phyloP scores from a whole-genome alignment of 2,113 vertebrate genomes.

The Rhadina sibilatrix region DNA sequence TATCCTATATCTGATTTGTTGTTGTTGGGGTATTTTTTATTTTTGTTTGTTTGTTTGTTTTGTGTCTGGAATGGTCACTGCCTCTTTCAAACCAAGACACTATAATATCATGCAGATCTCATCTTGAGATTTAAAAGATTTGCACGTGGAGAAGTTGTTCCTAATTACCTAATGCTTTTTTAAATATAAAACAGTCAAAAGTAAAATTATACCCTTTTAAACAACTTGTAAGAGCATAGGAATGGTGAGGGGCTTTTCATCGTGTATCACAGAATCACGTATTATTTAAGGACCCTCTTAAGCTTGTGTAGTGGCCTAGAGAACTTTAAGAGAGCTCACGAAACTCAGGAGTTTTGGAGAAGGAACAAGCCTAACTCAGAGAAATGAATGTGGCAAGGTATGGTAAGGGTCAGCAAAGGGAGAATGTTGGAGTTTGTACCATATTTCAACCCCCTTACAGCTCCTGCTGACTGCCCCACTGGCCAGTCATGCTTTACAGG shows the following conservation, averaged over 20 bases:
- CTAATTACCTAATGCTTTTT: not conserved
- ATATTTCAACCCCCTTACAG: fast-evolving
- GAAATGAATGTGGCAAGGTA: not conserved
- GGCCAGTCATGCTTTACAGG: not conserved
- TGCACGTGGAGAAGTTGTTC: not conserved
- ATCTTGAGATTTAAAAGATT: not conserved
- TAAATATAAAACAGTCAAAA: not conserved
- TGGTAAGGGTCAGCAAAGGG: not conserved
- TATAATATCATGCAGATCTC: not conserved
- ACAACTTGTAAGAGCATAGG: not conserved
- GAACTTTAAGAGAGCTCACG: not conserved
- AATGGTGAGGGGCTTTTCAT: not conserved
- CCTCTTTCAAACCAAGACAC: not conserved
- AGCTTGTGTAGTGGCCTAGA: not conserved
- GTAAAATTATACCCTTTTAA: not conserved
- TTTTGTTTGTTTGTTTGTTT: not conserved
- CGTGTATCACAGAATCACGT: not conserved
- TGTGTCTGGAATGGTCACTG: not conserved
- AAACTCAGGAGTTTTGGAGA: not conserved
- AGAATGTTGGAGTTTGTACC: not conserved
- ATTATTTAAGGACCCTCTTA: not conserved
- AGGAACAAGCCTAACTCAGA: not conserved
- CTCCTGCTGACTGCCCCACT: not conserved
- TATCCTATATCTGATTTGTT: not conserved
- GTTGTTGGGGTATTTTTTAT: not conserved